These are phyloP conservation scores for Leptinotarsa tumamoca DNA, from an alignment of 2,888 invertebrate species.

Conservation along the genomic window DNA sequence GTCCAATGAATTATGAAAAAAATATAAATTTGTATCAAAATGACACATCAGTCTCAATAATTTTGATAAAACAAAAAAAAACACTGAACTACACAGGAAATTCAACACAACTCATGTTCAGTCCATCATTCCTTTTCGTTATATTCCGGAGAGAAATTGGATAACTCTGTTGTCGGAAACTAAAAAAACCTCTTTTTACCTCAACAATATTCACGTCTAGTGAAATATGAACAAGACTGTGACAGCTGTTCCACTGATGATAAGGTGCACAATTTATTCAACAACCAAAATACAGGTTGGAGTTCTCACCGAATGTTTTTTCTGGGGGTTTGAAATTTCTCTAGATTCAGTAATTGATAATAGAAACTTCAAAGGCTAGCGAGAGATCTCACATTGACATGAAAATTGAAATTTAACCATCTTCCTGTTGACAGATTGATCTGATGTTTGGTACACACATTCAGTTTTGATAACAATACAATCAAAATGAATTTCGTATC, in stretches of 20 bases:
- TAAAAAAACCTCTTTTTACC: not conserved
- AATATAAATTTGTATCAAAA: too few species aligned
- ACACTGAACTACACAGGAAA: too few species aligned
- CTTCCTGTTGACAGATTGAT: too few species aligned
- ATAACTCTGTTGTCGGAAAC: not conserved
- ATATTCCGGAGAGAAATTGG: conserved; percentile 5
- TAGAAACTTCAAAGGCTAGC: conserved; percentile 8
- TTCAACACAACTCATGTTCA: not conserved
- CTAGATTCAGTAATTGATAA: conserved; percentile 17
- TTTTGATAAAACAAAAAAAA: too few species aligned
- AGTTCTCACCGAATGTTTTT: not conserved
- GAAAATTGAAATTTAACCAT: conserved; percentile 20
- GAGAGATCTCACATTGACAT: conserved; percentile 35
- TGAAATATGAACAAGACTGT: not conserved
- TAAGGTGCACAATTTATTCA: not conserved
- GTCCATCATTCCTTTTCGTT: not conserved
- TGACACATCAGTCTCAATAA: too few species aligned
- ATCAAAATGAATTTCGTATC: too few species aligned
- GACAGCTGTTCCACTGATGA: conserved; percentile 13
- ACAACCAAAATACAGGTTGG: not conserved
- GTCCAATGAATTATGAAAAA: too few species aligned
- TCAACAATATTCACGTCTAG: not conserved
- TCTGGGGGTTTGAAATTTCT: not conserved
- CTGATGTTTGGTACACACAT: too few species aligned
- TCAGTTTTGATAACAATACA: too few species aligned